Base-by-base conservation (phyloP, 2,113 vertebrate genomes). In the Barbus barbus region DNA sequence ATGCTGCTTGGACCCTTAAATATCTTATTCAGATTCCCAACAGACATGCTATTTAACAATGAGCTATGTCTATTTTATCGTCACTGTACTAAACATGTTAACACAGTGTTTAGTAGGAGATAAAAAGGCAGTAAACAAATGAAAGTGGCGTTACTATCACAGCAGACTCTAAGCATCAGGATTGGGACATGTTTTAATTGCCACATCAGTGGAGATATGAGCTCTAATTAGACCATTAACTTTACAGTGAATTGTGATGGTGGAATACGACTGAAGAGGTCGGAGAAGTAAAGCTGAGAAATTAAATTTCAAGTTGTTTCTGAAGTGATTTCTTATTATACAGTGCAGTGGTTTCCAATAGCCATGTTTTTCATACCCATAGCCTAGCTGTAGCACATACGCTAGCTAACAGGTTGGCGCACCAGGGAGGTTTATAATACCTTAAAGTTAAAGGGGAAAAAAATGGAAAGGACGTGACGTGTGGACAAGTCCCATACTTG, bases 201-300 rank as follows among this genome's bases (percentile, higher is more conserved):
- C 71, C 12, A 75, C 71, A 81, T 76, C 60, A 58, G 44, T 53
- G 78, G 58, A 72, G 82, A 75, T 76, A 83, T 36, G n/a, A 79
- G 76, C 74, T 83, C 44, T 84, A 73, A 81, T 81, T 83, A 86
- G 44, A 24, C 20, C 51, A 61, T 74, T 56, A 79, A 36, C 53
- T 51, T 76, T 83, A 74, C 85, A 26, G 69, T 60, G 31, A 71
- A 33, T 53, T 58, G 4, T 33, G 65, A 61, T 12, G n/a, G 36
- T 31, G 51, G 24, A 82, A 82, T 26, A 41, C 1, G 38, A 56
- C 38, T 36, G 74, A 8, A 38, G 63, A 82, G 51, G 51, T 74
- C n/a, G n/a, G n/a, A n/a, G n/a, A n/a, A n/a, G n/a, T n/a, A n/a
- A n/a, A n/a, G n/a, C n/a, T n/a, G n/a, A n/a, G n/a, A n/a, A n/a